Conservation (phyloP, 2,113 vertebrate genomes). For the Sialia sialis region DNA sequence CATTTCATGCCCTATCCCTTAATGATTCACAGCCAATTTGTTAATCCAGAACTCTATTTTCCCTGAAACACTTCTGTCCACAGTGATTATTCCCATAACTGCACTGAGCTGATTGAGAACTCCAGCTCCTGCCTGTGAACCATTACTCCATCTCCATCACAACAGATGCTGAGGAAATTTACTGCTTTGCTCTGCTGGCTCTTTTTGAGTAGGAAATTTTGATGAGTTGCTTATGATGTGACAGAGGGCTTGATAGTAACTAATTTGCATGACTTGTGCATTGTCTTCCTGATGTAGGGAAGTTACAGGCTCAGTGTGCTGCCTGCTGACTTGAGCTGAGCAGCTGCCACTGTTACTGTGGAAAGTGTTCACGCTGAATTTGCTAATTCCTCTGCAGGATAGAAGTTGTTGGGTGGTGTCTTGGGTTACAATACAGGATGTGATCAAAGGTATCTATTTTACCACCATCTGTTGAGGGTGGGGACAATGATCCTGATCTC, state of each 20-base stretch:
- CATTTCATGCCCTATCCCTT: conserved; percentile 45
- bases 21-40: conserved; percentile 45
- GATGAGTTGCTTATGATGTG: background rate
- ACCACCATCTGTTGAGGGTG: too few species aligned
- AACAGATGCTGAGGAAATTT: conserved; percentile 7
- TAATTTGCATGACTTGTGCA: background rate
- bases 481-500: too few species aligned
- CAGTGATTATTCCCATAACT: conserved; percentile 14
- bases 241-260: background rate
- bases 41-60: conserved; percentile 31
- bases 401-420: background rate
- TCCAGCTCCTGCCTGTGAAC: background rate
- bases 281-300: background rate
- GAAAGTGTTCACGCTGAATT: background rate
- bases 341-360: background rate
- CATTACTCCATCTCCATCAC: background rate
- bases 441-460: too few species aligned
- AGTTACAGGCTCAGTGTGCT: background rate
- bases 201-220: background rate
- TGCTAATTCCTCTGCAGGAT: background rate
- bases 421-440: too few species aligned
- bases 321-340: background rate
- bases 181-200: background rate
- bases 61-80: background rate
- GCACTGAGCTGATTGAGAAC: background rate